Evolutionary conservation across 2,888 invertebrate genomes (phyloP), one percentile per base, ranked within the genome.

Genomic region (Hypomecis atomaria): DNA sequence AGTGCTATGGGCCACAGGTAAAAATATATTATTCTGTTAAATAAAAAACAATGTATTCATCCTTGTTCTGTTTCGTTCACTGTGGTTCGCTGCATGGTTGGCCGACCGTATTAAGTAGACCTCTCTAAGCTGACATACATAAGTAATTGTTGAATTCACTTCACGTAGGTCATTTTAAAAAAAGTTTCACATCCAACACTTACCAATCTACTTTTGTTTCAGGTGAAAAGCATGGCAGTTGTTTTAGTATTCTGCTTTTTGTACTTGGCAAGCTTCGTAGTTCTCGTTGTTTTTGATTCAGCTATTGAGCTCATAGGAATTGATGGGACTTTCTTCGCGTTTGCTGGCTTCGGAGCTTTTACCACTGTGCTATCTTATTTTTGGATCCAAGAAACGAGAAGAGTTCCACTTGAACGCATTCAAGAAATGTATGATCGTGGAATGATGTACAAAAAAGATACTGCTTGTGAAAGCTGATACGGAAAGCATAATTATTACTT

Each of bases 381-480:
- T 1, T 69, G 76, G 8, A 78, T 88, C 49, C 87, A 85, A 10
- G 90, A 91, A 69, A 90, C 91, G 0, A 85, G 83, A 59, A 80
- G 81, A 0, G 73, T 82, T 33, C 77, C 82, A 0, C 67, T 85
- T 8, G 79, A 86, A 62, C 70, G 70, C 4, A 79, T 88, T 9
- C 72, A 85, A 44, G 57, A 67, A 6, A 77, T 76, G 75, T 84
- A 75, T 60, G 76, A 73, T 33, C 42, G 69, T 33, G 78, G 83
- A 11, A 82, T 66, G 69, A 68, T 82, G 59, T 79, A 78, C 58
- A 63, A 37, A 8, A 70, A 60, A 59, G 44, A 55, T 43, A 10
- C 3, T 33, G 34, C 4, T 38, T 34, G 10, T 48, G 48, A 54
- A 23, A 43, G 37, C n/a, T 55, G 48, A 61, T 59, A 11, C 5